Conservation (phyloP, 2,113 vertebrate species). For the Fukomys damarensis region DNA sequence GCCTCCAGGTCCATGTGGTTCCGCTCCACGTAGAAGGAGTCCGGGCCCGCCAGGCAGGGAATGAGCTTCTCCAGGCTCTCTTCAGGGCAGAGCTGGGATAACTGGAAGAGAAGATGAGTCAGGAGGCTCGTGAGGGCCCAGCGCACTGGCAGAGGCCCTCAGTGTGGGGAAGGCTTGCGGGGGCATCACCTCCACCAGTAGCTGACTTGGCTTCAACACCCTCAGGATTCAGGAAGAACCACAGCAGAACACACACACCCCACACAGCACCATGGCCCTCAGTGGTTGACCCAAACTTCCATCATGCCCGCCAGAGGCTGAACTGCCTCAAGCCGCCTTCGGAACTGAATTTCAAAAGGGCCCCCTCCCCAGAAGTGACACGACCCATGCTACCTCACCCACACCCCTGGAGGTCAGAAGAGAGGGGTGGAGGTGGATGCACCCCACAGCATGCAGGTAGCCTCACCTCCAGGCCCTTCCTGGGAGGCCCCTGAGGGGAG, state of each 20-base stretch:
- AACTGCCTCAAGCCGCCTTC: neutral
- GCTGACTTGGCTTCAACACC: neutral
- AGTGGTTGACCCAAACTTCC: rapidly evolving
- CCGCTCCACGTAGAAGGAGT: slow-evolving; percentile 88
- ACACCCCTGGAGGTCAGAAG: neutral
- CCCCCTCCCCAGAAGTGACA: neutral
- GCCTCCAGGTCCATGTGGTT: slow-evolving; percentile 89
- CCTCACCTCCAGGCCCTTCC: neutral
- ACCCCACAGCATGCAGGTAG: neutral
- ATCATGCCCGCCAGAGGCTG: neutral
- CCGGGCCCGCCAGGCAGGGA: slow-evolving; percentile 87
- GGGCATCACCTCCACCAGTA: rapidly evolving
- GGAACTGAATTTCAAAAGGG: neutral
- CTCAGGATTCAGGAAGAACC: neutral
- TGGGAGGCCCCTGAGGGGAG: neutral
- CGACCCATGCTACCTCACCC: rapidly evolving
- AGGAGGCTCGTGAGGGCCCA: neutral
- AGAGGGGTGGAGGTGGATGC: neutral
- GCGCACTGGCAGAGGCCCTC: neutral
- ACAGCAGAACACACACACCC: neutral
- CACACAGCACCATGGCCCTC: rapidly evolving
- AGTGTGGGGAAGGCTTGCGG: rapidly evolving
- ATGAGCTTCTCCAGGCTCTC: slow-evolving; percentile 90
- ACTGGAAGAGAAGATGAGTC: slow-evolving; percentile 74
- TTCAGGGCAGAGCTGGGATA: slow-evolving; percentile 89